Evolutionary conservation across 2,797 vertebrate genomes (phyloP), one percentile per base, ranked within the genome.

Genomic region (Sebastes minor): DNA sequence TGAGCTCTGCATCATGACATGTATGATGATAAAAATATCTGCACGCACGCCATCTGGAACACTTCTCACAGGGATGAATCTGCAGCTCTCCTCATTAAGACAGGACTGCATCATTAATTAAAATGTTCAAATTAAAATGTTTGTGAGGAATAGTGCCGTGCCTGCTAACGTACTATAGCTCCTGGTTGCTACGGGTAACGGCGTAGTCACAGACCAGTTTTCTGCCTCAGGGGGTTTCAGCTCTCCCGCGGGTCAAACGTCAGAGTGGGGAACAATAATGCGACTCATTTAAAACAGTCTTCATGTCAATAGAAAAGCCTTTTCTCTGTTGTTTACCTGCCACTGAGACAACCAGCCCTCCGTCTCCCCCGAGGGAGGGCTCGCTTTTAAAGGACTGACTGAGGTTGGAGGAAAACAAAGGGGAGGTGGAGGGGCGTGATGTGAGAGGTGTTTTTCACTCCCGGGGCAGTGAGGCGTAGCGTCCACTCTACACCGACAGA

Each of bases 371-470:
- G 38, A 38, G 35, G 35, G 10, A 70, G 27, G 74, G 27, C 30
- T 56, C 12, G 6, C n/a, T 38, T 35, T 35, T 59, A 16, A 65
- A 80, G 56, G 53, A 49, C 10, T 11, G 11, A 13, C n/a, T 55
- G 49, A 56, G 61, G 67, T 46, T 52, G 61, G 59, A 74, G 14
- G 67, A 70, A 56, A 67, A 69, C 8, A 10, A 35, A 23, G 22
- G 14, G 20, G 61, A 61, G 4, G 67, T 46, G 32, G 49, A 63
- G 32, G 61, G 18, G 14, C 38, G 61, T 75, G 83, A 80, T 85
- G 73, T 59, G 76, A 79, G 74, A 78, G 62, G 14, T 65, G 67
- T 83, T 87, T 86, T 81, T 74, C 66, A 56, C 70, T 77, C 25
- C 75, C 22, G 59, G 83, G 65, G 76, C 74, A 81, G 28, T 10